These are phyloP conservation scores for Miichthys miiuy DNA, from an alignment of 2,797 vertebrate genomes.

Conservation along the genomic window DNA sequence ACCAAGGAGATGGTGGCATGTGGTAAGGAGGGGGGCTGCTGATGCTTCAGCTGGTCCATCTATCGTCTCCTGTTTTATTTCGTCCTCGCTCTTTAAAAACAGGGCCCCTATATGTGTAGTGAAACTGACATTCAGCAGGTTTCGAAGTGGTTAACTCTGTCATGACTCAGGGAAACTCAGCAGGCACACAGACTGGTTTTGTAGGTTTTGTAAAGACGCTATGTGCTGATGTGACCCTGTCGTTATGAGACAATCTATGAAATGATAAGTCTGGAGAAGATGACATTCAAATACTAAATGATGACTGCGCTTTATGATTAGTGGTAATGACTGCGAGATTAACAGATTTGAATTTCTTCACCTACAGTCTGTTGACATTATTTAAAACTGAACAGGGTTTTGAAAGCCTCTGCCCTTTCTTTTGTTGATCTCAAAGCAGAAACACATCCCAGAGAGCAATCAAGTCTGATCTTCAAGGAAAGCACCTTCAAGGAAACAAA, in stretches of 20 bases:
- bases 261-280: neutral
- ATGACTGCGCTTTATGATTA: neutral
- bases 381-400: conserved; percentile 28
- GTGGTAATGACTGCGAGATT: neutral
- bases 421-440: conserved; percentile 8
- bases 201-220: conserved; percentile 25
- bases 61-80: conserved; percentile 65
- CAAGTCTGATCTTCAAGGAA: conserved; percentile 14
- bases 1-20: conserved; percentile 29
- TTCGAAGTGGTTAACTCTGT: conserved; percentile 59
- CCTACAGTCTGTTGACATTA: conserved; percentile 6
- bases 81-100: conserved; percentile 45
- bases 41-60: conserved; percentile 56
- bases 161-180: conserved; percentile 54
- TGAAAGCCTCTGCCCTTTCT: conserved; percentile 5
- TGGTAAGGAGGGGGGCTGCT: conserved; percentile 10
- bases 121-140: conserved; percentile 85
- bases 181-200: conserved; percentile 50
- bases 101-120: conserved; percentile 51
- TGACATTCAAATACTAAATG: conserved; percentile 6
- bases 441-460: conserved; percentile 17
- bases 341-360: neutral
- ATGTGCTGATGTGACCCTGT: conserved; percentile 13
- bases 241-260: conserved; percentile 10
- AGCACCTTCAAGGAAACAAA: conserved; percentile 21